A percentile compares a stretch with the other conserved stretches of the same genome.
phyloP scores from a whole-genome alignment of 2,797 vertebrate genomes.

The Sebastes dallii region DNA sequence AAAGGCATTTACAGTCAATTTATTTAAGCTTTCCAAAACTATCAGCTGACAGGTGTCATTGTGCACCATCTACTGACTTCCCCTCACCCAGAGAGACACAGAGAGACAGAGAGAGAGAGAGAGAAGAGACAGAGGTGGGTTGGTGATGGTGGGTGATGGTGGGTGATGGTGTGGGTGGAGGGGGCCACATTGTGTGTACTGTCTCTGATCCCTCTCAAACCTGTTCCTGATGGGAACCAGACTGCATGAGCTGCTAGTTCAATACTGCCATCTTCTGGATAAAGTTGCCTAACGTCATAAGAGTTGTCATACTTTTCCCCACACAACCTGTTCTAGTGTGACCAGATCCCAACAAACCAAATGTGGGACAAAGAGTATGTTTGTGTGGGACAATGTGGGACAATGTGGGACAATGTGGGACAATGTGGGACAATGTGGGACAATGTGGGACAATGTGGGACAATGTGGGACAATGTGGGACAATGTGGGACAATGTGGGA shows the following conservation, averaged over 20 bases:
- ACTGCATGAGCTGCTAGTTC: constrained; percentile 13
- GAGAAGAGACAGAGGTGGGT: neutral
- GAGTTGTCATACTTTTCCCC: neutral
- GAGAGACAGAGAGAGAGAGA: neutral
- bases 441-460: too few species aligned
- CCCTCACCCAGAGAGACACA: constrained; percentile 1
- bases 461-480: too few species aligned
- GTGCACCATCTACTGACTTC: constrained; percentile 40
- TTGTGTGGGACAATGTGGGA: too few species aligned
- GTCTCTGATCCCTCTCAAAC: constrained; percentile 17
- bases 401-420: too few species aligned
- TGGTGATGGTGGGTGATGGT: neutral
- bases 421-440: too few species aligned
- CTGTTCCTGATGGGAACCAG: neutral
- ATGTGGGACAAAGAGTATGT: too few species aligned
- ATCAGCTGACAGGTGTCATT: constrained; percentile 59
- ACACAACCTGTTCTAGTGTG: neutral
- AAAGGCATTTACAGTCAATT: constrained; percentile 57
- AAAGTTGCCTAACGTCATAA: neutral
- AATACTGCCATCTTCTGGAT: constrained; percentile 75
- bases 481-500: too few species aligned
- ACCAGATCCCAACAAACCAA: too few species aligned
- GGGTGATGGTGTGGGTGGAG: neutral
- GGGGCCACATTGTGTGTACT: neutral
- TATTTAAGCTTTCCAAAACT: constrained; percentile 52